These are phyloP conservation scores for Buphagus erythrorhynchus DNA, from an alignment of 2,797 vertebrate species.

Conservation along the genomic window DNA sequence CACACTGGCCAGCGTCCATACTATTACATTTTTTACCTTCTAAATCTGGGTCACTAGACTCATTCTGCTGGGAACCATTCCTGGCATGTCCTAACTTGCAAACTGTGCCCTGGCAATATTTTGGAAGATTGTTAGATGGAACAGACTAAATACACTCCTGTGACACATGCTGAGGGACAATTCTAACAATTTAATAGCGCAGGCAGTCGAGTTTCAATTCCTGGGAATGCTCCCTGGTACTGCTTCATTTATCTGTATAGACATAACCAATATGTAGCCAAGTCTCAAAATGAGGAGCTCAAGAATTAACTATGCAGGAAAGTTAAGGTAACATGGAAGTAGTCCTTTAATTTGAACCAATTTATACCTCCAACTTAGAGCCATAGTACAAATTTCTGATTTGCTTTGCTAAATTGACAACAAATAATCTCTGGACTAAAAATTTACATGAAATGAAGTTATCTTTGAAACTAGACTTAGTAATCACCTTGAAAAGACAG, in stretches of 20 bases:
- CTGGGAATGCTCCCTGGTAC: not conserved
- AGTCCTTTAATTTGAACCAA: not conserved
- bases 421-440: not conserved
- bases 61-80: not conserved
- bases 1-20: not conserved
- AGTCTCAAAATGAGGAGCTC: not conserved
- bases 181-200: not conserved
- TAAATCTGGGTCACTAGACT: not conserved
- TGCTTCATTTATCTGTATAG: not conserved
- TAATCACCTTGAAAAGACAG: not conserved
- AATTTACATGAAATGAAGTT: not conserved
- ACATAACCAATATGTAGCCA: not conserved
- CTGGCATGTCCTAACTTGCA: not conserved
- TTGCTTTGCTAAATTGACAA: not conserved
- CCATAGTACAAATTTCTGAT: not conserved
- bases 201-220: not conserved
- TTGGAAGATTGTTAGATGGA: slow-evolving; percentile 1
- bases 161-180: slow-evolving; percentile 35
- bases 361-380: not conserved
- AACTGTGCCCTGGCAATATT: slow-evolving; percentile 24
- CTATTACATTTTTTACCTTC: not conserved
- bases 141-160: not conserved
- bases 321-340: not conserved
- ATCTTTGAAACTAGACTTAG: not conserved
- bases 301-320: not conserved